These are phyloP conservation scores for Dipodomys spectabilis DNA, from an alignment of 2,113 vertebrate genomes.

Conservation along the genomic window DNA sequence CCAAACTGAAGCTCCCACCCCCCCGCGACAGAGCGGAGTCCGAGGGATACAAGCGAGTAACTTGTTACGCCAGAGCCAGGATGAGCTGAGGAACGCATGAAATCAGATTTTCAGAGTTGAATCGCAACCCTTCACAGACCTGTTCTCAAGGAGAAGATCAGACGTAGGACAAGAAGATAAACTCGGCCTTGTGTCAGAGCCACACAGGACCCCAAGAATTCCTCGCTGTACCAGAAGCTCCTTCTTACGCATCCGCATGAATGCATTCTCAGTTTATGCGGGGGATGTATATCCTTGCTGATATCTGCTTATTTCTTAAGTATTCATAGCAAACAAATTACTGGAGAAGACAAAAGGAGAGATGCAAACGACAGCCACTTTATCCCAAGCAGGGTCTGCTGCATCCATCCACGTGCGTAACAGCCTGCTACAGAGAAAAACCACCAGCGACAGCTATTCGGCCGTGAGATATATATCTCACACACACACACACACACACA, in stretches of 20 bases:
- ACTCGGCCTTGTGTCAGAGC: not conserved
- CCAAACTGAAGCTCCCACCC: not conserved
- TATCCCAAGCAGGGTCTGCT: not conserved
- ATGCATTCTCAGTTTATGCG: not conserved
- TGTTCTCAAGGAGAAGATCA: not conserved
- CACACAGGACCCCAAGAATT: not conserved
- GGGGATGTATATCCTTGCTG: too few relatives aligned
- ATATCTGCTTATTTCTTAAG: not conserved
- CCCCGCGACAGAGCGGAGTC: not conserved
- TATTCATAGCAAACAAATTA: not conserved
- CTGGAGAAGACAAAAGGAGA: not conserved
- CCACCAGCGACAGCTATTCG: not conserved
- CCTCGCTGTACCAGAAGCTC: not conserved
- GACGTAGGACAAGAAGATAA: not conserved
- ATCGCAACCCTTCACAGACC: not conserved
- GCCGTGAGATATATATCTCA: not conserved
- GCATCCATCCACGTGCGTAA: fast-evolving
- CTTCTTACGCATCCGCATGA: not conserved
- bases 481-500: too few relatives aligned
- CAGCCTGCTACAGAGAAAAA: not conserved
- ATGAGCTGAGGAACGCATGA: not conserved
- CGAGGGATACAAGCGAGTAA: not conserved
- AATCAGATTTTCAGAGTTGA: not conserved
- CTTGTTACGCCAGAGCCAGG: not conserved
- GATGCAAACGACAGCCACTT: not conserved